Evolutionary conservation across 2,113 vertebrate genomes (phyloP).

Genomic region (Perognathus longimembris): DNA sequence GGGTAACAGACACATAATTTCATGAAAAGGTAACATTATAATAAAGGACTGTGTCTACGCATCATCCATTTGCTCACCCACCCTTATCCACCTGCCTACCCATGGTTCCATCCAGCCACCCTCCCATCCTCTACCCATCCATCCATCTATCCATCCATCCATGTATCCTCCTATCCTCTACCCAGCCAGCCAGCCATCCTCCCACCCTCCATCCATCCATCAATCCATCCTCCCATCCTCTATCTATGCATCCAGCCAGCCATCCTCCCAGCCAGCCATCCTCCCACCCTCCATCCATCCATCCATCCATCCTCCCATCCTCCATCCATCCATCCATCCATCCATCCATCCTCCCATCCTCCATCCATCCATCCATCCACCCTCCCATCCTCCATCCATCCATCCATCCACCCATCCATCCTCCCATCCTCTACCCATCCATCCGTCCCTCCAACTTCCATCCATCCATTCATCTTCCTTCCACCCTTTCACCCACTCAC

Average conservation of each 20-base stretch:
- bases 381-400: not conserved
- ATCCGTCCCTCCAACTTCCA: not conserved
- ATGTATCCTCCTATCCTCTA: too few species aligned
- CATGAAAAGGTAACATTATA: not conserved
- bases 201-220: fast-evolving
- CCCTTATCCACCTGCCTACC: too few species aligned
- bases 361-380: not conserved
- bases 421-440: not conserved
- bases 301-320: not conserved
- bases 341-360: not conserved
- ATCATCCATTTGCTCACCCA: fast-evolving
- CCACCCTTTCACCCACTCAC: too few species aligned
- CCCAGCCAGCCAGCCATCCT: too few species aligned
- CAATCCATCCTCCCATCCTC: not conserved
- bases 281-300: too few species aligned
- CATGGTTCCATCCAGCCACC: too few species aligned
- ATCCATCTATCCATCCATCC: not conserved
- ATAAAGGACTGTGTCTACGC: not conserved
- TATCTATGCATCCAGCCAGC: not conserved
- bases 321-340: not conserved
- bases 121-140: not conserved
- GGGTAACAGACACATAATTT: not conserved
- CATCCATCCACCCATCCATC: too few species aligned
- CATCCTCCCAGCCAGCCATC: too few species aligned
- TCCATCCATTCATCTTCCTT: not conserved